Base-by-base conservation (phyloP, 2,888 invertebrate species). In the Cistogaster globosa region DNA sequence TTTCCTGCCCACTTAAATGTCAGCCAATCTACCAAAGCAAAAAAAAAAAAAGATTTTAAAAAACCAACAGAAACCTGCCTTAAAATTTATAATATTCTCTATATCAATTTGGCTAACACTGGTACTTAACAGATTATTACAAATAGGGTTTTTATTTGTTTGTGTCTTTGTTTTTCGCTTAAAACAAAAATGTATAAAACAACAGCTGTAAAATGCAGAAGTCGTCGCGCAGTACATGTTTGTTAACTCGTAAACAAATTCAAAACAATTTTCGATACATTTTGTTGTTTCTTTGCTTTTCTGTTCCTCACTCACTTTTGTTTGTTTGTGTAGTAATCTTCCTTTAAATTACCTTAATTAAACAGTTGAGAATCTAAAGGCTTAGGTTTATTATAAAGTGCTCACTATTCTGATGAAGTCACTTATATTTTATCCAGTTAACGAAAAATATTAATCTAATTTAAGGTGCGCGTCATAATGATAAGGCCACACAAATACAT, bases 1-100 rank as follows among this genome's bases (percentile, higher is more conserved):
- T 78, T 74, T 81, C 81, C 82, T 85, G 81, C 82, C 85, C 84
- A 85, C 81, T 72, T 77, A 20, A 77, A 62, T 62, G 76, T 68
- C 57, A 79, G 18, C 53, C 45, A 6, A 7, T 42, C 32, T 32
- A 7, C 32, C 32, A 32, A 32, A 8, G 8, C 12, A 42, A 67
- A 62, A 58, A 58, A 53, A n/a, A 58, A 42, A 51, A 22, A 12
- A 74, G 26, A 68, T 18, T n/a, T 22, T 32, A 32, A 68, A 69
- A 67, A 58, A 26, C 55, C 53, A 45, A 32, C 45, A 51, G 58
- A 51, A 72, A 69, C 75, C 69, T 69, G 75, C 69, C 57, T 18
- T 22, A 69, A 53, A 45, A 45, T 63, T 63, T 63, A 7, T 26
- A 53, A 55, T 53, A 67, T 45, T 48, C 51, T 57, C 9, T 55